Evolutionary conservation across 1,140 invertebrate genomes (phyloP).

Genomic region (Melanaphis sacchari): DNA sequence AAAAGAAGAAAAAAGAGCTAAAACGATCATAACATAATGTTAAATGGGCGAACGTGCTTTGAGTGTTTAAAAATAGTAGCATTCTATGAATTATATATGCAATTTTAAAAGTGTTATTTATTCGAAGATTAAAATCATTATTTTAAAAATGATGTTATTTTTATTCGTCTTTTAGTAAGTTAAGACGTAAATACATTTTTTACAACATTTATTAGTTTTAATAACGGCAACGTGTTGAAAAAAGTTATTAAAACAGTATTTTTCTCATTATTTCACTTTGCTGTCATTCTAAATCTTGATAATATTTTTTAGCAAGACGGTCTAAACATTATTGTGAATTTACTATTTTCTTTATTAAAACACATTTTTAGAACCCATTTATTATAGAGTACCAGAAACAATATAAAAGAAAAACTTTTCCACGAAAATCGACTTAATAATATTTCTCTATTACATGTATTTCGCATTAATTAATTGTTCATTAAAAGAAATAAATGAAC

Average conservation of each 20-base stretch:
- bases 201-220: background rate
- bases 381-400: no score
- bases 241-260: constrained; percentile 10
- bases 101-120: no score
- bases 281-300: background rate
- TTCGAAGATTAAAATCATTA: no score
- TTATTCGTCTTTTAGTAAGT: no score
- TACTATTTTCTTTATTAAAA: background rate
- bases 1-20: background rate
- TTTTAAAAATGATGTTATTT: no score
- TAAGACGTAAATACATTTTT: no score
- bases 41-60: background rate
- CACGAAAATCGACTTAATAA: no score
- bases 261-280: background rate
- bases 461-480: no score
- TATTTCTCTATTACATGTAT: no score
- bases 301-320: background rate
- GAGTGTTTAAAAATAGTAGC: background rate
- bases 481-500: no score
- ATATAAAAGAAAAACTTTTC: no score
- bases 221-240: background rate
- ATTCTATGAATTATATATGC: no score
- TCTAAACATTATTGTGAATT: background rate
- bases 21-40: background rate
- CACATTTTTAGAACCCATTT: background rate